These are phyloP conservation scores for Hedya salicella DNA, from an alignment of 2,888 invertebrate genomes.

Conservation along the genomic window DNA sequence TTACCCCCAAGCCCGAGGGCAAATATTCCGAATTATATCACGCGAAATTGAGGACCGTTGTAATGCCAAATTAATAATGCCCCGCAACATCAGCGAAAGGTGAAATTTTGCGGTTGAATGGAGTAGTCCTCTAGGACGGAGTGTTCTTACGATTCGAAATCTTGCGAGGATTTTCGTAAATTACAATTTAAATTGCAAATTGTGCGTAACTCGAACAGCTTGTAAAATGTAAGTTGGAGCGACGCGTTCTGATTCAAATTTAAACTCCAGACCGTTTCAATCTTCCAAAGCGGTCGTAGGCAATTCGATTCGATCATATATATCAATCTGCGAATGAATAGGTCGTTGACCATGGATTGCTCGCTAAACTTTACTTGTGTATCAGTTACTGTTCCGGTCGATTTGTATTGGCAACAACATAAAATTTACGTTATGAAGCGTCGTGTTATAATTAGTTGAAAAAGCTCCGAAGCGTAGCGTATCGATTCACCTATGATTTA, in stretches of 20 bases:
- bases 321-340: conserved; percentile 33
- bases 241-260: conserved; percentile 16
- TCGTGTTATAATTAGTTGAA: conserved; percentile 1
- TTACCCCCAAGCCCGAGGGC: conserved; percentile 72
- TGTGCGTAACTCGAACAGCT: conserved; percentile 8
- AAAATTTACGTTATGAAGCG: conserved; percentile 31
- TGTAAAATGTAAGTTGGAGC: conserved; percentile 9
- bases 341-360: conserved; percentile 44
- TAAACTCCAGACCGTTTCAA: conserved; percentile 21
- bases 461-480: conserved; percentile 22
- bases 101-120: conserved; percentile 56
- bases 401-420: conserved; percentile 37
- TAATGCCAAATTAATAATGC: conserved; percentile 77
- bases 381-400: conserved; percentile 30
- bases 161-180: conserved; percentile 26
- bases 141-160: conserved; percentile 24
- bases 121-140: conserved; percentile 46
- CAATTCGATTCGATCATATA: conserved; percentile 39
- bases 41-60: conserved; percentile 75
- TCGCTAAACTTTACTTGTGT: conserved; percentile 22
- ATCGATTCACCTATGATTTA: conserved; percentile 27
- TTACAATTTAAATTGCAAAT: conserved; percentile 39
- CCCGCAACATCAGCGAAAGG: conserved; percentile 53
- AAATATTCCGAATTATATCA: conserved; percentile 74
- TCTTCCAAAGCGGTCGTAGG: conserved; percentile 24